Conservation (phyloP, 1,140 invertebrate genomes). For the Schlechtendalia chinensis region DNA sequence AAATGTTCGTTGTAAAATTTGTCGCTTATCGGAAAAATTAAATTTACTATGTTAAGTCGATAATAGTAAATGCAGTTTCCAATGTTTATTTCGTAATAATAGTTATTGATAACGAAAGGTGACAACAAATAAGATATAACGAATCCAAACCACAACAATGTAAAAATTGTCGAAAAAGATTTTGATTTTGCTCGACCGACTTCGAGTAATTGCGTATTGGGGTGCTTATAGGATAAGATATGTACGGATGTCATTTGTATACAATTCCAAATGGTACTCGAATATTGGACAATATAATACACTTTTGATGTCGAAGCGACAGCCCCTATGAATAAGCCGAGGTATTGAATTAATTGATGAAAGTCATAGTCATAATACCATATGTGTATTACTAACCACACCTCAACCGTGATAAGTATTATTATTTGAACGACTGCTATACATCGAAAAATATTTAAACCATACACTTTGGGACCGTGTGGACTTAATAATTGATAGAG, state of each 20-base stretch:
- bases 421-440: neutral
- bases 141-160: neutral
- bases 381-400: neutral
- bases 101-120: neutral
- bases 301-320: neutral
- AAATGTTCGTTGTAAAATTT: constrained; percentile 1
- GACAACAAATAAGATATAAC: neutral
- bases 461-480: neutral
- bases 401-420: too few species aligned
- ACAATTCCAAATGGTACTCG: neutral
- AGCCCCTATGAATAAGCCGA: neutral
- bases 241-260: neutral
- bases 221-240: neutral
- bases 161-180: neutral
- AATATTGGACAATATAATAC: neutral
- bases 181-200: neutral
- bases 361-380: neutral
- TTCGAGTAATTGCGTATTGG: neutral
- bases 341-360: too few species aligned
- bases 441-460: neutral
- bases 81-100: neutral
- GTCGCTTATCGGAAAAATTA: neutral
- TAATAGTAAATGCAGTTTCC: neutral
- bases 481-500: neutral
- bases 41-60: neutral